phyloP scores from a whole-genome alignment of 2,888 invertebrate species.

The Andrena bucephala region DNA sequence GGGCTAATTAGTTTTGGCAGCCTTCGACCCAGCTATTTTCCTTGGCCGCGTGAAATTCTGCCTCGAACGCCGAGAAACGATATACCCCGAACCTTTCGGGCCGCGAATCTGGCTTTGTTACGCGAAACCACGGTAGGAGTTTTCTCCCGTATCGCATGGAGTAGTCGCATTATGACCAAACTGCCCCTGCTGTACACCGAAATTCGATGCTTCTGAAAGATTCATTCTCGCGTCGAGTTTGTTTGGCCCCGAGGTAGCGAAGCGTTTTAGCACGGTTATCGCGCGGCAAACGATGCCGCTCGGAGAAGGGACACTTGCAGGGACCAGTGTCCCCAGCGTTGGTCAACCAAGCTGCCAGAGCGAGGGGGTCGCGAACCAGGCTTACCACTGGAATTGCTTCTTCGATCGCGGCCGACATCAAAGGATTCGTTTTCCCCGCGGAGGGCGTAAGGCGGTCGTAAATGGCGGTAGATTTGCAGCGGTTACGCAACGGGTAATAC shows the following conservation, averaged over 20 bases:
- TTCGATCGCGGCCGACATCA: conserved; percentile 70
- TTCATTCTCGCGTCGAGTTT: too few relatives aligned
- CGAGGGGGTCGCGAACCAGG: conserved; percentile 43
- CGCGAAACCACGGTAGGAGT: neutral
- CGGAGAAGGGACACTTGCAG: conserved; percentile 2
- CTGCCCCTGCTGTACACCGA: too few relatives aligned
- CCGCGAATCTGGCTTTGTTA: neutral
- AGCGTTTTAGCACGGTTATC: too few relatives aligned
- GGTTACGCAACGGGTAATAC: conserved; percentile 64
- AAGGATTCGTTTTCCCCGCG: conserved; percentile 62
- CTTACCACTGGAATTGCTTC: conserved; percentile 66
- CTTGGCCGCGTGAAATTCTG: conserved; percentile 5
- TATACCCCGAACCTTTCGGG: neutral
- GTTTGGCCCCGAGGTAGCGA: too few relatives aligned
- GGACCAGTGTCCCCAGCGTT: conserved; percentile 17
- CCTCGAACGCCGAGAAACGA: neutral
- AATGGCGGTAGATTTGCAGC: conserved; percentile 30
- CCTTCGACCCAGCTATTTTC: conserved; percentile 51
- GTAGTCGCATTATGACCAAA: too few relatives aligned
- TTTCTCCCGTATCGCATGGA: too few relatives aligned
- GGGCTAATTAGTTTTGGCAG: conserved; percentile 70
- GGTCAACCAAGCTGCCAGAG: neutral
- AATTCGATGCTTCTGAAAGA: too few relatives aligned
- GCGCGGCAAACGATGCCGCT: too few relatives aligned
- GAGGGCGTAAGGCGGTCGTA: conserved; percentile 8